A percentile compares a stretch with the other conserved stretches of the same genome.
These are phyloP conservation scores for Chrysolina haemoptera DNA, from an alignment of 2,888 invertebrate species.

Conservation along the genomic window DNA sequence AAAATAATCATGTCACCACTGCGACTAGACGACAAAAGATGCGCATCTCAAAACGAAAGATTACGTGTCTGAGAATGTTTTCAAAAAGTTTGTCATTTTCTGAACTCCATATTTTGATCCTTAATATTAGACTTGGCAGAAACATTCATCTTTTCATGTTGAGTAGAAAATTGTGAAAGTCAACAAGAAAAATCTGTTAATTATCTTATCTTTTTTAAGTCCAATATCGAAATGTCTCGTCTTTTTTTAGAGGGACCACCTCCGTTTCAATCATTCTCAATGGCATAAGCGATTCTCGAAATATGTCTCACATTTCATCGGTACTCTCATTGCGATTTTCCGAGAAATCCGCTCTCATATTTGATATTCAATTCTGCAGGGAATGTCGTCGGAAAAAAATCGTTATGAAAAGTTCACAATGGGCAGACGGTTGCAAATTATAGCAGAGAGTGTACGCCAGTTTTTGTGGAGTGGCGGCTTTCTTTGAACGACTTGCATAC, in stretches of 20 bases:
- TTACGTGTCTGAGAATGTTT: too few species aligned
- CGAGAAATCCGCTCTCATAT: conserved; percentile 2
- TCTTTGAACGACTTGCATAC: conserved; percentile 70
- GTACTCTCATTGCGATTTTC: not conserved
- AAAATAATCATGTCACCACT: too few species aligned
- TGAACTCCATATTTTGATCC: too few species aligned
- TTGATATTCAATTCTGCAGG: conserved; percentile 40
- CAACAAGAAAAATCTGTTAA: too few species aligned
- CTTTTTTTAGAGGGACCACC: not conserved
- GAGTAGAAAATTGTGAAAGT: too few species aligned
- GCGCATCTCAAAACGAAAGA: too few species aligned
- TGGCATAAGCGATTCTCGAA: not conserved
- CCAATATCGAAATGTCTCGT: too few species aligned
- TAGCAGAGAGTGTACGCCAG: conserved; percentile 67
- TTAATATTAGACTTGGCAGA: too few species aligned
- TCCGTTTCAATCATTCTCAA: not conserved
- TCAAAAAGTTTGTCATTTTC: too few species aligned
- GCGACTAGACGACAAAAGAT: too few species aligned
- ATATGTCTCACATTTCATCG: not conserved
- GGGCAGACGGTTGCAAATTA: conserved; percentile 65
- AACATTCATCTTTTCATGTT: too few species aligned
- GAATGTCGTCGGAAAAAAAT: conserved; percentile 55
- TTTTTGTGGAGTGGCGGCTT: conserved; percentile 68
- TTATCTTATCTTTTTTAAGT: too few species aligned
- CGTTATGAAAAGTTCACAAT: conserved; percentile 63